These are phyloP conservation scores for Mantis religiosa DNA, from an alignment of 2,888 invertebrate species.

Conservation along the genomic window DNA sequence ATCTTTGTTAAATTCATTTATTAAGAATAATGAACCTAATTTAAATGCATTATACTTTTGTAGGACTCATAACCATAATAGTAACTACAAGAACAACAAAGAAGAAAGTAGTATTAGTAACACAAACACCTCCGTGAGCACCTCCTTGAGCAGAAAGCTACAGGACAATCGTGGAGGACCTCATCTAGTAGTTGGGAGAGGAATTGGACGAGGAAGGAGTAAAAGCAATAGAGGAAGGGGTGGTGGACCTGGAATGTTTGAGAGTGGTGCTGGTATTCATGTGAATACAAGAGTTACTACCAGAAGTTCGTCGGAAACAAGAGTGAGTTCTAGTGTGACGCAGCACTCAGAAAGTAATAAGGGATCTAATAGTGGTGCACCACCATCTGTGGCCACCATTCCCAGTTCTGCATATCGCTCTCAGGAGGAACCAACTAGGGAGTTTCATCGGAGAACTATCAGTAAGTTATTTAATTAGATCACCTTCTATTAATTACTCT, in stretches of 20 bases:
- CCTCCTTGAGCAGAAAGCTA: not conserved
- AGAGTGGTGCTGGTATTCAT: not conserved
- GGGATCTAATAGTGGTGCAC: not conserved
- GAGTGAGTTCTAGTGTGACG: not conserved
- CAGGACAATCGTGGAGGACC: conserved; percentile 1
- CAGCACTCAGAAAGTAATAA: not conserved
- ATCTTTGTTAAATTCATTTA: too few species aligned
- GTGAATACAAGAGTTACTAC: not conserved
- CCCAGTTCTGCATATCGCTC: not conserved
- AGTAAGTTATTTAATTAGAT: not conserved
- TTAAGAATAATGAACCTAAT: too few species aligned
- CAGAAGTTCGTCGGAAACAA: not conserved
- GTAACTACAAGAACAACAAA: not conserved
- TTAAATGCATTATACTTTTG: not conserved
- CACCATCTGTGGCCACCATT: not conserved
- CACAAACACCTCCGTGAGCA: not conserved
- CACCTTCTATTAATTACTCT: too few species aligned
- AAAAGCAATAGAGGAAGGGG: not conserved
- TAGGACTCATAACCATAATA: not conserved
- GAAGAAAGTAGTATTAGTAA: not conserved
- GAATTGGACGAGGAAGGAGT: not conserved
- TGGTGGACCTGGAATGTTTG: not conserved
- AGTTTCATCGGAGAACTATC: not conserved
- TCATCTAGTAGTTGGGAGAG: not conserved
- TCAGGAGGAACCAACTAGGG: not conserved